Base-by-base conservation (phyloP, 2,113 vertebrate species). In the Datnioides undecimradiatus region DNA sequence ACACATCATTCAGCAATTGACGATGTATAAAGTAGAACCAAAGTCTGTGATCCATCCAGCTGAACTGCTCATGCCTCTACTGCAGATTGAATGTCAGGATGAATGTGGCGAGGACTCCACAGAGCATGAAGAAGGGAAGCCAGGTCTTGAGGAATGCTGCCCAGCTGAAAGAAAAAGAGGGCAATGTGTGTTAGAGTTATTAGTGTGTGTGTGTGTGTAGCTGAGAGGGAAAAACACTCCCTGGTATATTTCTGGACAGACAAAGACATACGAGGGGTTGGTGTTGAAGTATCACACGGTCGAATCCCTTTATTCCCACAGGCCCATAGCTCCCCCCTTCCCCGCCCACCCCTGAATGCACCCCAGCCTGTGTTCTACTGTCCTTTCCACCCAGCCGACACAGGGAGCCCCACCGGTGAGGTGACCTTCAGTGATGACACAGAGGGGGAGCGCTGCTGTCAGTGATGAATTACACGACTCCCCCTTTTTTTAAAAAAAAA, bases 121-220 rank as follows among this genome's bases (percentile, higher is more conserved):
- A 86, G 75, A 99, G 90, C 80, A 99, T 96, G 36, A 97, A 21
- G 79, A 97, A 99, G 62, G 98, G 98, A 38, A 99, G 94, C 98
- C 98, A 99, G 73, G 98, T 99, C 94, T 98, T 99, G 93, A 99
- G 95, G 73, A 98, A 96, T 0, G 96, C 97, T 3, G 96, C 95
- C 60, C 96, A 77, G 72, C 98, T 99, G 83, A 36, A 73, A 87
- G 83, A 84, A 41, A 77, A 25, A 81, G 36, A 87, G n/a, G 36
- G 48, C 4, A 54, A 27, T 5, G 29, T 34, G 38, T 38, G 31
- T 82, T 59, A 88, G 73, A 46, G 78, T 7, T 31, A 54, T 54
- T 55, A 13, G 29, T 49, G 60, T 8, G 19, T 17, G 14, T 77
- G 63, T 19, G 46, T 51, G 65, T 38, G 64, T n/a, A 19, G 58